Conservation (phyloP, 2,888 invertebrate species). For the Tribolium freemani region DNA sequence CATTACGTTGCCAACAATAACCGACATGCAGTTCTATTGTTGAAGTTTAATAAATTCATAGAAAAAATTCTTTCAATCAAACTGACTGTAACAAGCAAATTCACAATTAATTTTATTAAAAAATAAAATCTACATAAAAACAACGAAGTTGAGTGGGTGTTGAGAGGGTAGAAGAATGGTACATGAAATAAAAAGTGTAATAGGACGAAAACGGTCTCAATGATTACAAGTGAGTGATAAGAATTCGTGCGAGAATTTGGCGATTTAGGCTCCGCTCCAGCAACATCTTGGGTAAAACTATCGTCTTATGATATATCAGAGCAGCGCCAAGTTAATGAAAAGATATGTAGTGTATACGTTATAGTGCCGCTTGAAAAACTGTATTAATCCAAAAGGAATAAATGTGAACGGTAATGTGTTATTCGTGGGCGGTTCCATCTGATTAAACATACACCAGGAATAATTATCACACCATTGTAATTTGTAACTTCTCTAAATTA, state of each 20-base stretch:
- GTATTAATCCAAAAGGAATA: slow-evolving; percentile 62
- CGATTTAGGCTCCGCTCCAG: slow-evolving; percentile 53
- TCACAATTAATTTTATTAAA: too few species aligned
- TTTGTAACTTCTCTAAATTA: slow-evolving; percentile 64
- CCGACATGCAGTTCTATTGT: too few species aligned
- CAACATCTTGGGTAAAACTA: slow-evolving; percentile 56
- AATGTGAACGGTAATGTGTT: slow-evolving; percentile 61
- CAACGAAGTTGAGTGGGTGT: not conserved
- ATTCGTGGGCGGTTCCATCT: slow-evolving; percentile 65
- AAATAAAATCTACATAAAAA: not conserved
- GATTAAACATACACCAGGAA: slow-evolving; percentile 63
- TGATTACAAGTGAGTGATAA: slow-evolving; percentile 19
- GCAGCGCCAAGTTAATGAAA: slow-evolving; percentile 66
- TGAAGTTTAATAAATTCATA: too few species aligned
- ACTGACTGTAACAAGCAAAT: too few species aligned
- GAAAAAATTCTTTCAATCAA: too few species aligned
- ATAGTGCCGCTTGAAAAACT: slow-evolving; percentile 60
- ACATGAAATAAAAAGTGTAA: slow-evolving; percentile 7
- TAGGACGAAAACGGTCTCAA: slow-evolving; percentile 2
- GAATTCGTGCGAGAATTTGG: slow-evolving; percentile 20
- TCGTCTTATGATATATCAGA: slow-evolving; percentile 65
- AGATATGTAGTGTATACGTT: slow-evolving; percentile 67
- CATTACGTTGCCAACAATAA: too few species aligned
- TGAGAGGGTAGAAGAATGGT: not conserved
- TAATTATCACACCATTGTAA: slow-evolving; percentile 66